Evolutionary conservation across 2,113 vertebrate genomes (phyloP), one percentile per base, ranked within the genome.

Genomic region (Oreocharis arfaki): DNA sequence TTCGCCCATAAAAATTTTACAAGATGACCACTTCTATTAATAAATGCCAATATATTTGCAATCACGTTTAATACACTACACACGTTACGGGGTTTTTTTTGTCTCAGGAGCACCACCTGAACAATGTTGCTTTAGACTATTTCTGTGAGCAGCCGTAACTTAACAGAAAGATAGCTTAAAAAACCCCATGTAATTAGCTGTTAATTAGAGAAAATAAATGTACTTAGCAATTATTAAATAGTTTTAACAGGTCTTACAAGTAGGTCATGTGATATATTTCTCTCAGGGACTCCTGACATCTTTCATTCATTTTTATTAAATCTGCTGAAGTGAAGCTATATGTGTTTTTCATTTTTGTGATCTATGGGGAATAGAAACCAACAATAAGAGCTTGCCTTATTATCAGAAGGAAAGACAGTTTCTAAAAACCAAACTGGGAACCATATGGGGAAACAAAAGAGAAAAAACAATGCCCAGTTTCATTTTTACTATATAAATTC

Each of bases 201-300:
- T 57, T 35, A 80, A 71, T 19, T 63, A 23, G 42, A 68, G 55
- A 95, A 93, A 97, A 87, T 46, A 95, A 95, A 85, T 3, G 7
- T 68, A 84, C 37, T 91, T 93, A 95, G 56, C 39, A 96, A 88
- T 53, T 86, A 95, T 50, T 33, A 93, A 93, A 95, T 57, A 86
- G 20, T 80, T 96, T 94, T 50, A 96, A 96, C 78, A 69, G 77
- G 27, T 95, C 99, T 99, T 98, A 99, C 99, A 99, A 97, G 73
- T 99, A 99, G 74, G 99, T 99, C 98, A 99, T 99, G 92, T 99
- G 99, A 97, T 99, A 99, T 95, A 99, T 99, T 98, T 99, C 99
- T 98, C 98, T 98, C 91, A 99, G 97, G 84, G 99, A 99, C 94
- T 99, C 99, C 60, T 99, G 98, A 90, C 99, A 99, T 97, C 99